Percentiles rank a stretch among this genome's conserved stretches.
Evolutionary conservation across 2,113 vertebrate species (phyloP).

Genomic region (Atrichornis clamosus): DNA sequence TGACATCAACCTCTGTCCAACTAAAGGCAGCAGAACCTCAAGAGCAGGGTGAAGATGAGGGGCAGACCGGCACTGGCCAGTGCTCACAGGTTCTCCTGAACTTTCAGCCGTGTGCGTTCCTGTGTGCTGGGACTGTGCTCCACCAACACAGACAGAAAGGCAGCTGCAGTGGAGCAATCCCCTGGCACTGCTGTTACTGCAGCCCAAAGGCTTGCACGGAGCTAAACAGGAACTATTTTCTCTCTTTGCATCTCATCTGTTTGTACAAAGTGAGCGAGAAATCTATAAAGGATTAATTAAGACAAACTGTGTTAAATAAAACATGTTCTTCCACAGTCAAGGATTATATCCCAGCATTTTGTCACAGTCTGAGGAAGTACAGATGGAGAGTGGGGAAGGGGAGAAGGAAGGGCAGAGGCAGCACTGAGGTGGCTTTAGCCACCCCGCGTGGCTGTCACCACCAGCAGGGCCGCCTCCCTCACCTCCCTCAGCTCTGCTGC

Average conservation of each 20-base stretch:
- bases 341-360: not conserved
- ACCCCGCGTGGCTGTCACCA: accelerated
- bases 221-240: not conserved
- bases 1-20: not conserved
- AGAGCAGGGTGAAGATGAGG: accelerated
- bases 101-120: not conserved
- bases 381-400: not conserved
- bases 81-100: too few relatives aligned
- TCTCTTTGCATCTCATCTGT: not conserved
- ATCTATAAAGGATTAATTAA: not conserved
- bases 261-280: not conserved
- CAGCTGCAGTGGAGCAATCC: not conserved
- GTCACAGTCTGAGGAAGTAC: not conserved
- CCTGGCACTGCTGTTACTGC: not conserved
- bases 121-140: not conserved
- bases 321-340: not conserved
- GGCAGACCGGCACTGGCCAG: too few relatives aligned
- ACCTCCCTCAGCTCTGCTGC: not conserved
- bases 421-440: accelerated
- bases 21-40: not conserved
- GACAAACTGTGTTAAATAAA: not conserved
- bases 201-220: not conserved
- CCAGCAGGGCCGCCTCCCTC: not conserved
- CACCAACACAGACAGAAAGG: not conserved
- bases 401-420: not conserved